phyloP scores from a whole-genome alignment of 2,888 invertebrate species.

The Macrophya annulata region DNA sequence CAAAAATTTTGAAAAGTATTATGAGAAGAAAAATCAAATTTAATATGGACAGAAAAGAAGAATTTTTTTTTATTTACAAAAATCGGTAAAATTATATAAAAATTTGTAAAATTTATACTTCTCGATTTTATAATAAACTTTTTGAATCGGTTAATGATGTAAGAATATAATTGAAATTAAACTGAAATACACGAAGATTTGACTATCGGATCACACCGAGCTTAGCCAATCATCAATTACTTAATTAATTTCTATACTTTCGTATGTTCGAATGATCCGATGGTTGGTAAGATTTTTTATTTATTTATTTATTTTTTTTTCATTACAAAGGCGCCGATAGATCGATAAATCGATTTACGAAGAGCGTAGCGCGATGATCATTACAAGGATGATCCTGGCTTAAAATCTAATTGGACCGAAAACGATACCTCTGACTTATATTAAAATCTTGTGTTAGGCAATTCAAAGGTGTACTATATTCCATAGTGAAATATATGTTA shows the following conservation, averaged over 20 bases:
- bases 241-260: neutral
- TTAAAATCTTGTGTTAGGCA: neutral
- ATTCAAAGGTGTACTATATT: neutral
- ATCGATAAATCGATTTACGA: conserved; percentile 17
- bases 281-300: neutral
- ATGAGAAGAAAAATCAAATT: too few relatives aligned
- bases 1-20: too few relatives aligned
- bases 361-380: neutral
- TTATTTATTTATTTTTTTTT: too few relatives aligned
- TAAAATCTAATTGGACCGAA: conserved; percentile 5
- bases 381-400: conserved; percentile 1
- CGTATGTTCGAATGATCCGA: neutral
- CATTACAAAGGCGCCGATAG: conserved; percentile 1
- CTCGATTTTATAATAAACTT: neutral
- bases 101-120: neutral
- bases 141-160: too few relatives aligned
- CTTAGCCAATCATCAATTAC: neutral
- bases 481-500: neutral
- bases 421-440: neutral
- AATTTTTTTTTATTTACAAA: too few relatives aligned
- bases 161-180: neutral
- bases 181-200: neutral
- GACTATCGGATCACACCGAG: neutral
- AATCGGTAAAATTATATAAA: too few relatives aligned
- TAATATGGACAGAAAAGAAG: too few relatives aligned